Evolutionary conservation across 2,888 invertebrate species (phyloP), one percentile per base, ranked within the genome.

Genomic region (Actias luna): DNA sequence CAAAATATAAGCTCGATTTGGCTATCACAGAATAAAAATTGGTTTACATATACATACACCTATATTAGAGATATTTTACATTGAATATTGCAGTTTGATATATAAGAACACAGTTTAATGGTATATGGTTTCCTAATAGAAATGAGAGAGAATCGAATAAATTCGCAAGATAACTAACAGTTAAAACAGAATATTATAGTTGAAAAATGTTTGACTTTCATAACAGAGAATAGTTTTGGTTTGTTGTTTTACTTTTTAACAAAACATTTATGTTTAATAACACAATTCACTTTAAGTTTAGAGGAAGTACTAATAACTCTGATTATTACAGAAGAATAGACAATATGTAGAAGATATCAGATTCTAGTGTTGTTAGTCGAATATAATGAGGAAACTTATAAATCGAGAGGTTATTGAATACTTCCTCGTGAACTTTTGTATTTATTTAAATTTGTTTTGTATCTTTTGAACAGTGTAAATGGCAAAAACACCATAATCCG

Each of bases 21-120:
- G 35, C 59, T 64, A 64, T 64, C 61, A 59, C 61, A 42, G 55
- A 58, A 22, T 65, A 57, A 62, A 35, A 65, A 65, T 64, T 12
- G 46, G 12, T 50, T 50, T 12, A 50, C 46, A 50, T 0, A 50
- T 50, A 50, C 25, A 25, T 22, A 22, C 2, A 8, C 18, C 16
- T 39, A 42, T 7, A 42, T 18, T 46, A 46, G 0, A 46, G 22
- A 46, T 7, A 10, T 10, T 46, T 46, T 22, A 46, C 22, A 22
- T 22, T 22, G 7, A 18, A n/a, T 0, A n/a, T 39, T 39, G 0
- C 7, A 39, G n/a, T 39, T n/a, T 39, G n/a, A 39, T 16, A 36
- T 0, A 36, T 12, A 1, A 2, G 1, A 16, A 16, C 5, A 39
- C 14, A 16, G 12, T 5, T 39, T 7, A 5, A 5, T 0, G 3